Base-by-base conservation (phyloP, 2,888 invertebrate genomes). In the Perithous albicinctus region DNA sequence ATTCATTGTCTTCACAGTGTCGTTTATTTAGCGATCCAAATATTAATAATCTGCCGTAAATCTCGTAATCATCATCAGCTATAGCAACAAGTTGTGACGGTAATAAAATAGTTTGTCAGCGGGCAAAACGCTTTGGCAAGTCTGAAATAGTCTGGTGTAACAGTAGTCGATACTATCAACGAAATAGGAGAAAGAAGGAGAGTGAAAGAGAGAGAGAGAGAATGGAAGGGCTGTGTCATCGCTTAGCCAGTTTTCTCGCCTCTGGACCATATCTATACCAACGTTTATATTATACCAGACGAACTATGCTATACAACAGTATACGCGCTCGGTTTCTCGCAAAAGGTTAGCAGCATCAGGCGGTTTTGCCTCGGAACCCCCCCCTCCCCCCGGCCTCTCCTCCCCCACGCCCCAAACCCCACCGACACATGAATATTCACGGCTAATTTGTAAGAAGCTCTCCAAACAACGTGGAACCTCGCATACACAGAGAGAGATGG, bases 361-460 rank as follows among this genome's bases (percentile, higher is more conserved):
- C 46, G 82, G 82, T 88, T 89, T 86, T 82, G 75, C 81, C 75
- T 75, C 83, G 51, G n/a, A n/a, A n/a, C n/a, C n/a, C n/a, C n/a
- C n/a, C n/a, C n/a, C n/a, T n/a, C n/a, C n/a, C n/a, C n/a, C n/a
- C n/a, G n/a, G n/a, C n/a, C n/a, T n/a, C n/a, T n/a, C n/a, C n/a
- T n/a, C n/a, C n/a, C n/a, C n/a, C n/a, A n/a, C n/a, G n/a, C n/a
- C n/a, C n/a, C n/a, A n/a, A n/a, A n/a, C 67, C 72, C 82, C 82
- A 79, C 48, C 56, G 78, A 85, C 85, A 86, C 89, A 90, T 91
- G 90, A 92, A 91, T 92, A 91, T 92, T 92, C 91, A 91, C 90
- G 87, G 88, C 87, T 91, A 91, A 91, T 92, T 91, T 91, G 90
- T 92, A 91, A 91, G 89, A 89, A 91, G 88, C 90, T 90, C 88